Conservation (phyloP, 2,888 invertebrate species). For the Laspeyria flexula region DNA sequence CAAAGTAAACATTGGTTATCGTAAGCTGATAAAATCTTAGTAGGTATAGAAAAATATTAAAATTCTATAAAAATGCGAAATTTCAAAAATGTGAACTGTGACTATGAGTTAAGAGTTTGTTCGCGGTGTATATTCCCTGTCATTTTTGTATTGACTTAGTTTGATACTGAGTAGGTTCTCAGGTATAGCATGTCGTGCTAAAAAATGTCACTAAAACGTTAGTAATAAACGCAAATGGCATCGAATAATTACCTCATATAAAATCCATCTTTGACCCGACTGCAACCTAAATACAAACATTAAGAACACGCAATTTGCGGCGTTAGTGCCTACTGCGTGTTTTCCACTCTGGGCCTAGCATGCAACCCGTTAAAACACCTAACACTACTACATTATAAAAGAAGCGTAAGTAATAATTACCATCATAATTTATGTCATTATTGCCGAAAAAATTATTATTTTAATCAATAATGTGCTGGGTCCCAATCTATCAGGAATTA, state of each 20-base stretch:
- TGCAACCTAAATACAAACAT: conserved; percentile 78
- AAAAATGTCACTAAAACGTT: background rate
- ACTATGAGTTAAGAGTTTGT: no score
- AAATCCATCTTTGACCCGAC: conserved; percentile 80
- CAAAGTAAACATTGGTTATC: no score
- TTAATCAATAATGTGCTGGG: background rate
- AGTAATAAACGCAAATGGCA: conserved; percentile 26
- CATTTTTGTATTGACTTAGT: no score
- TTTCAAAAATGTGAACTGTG: no score
- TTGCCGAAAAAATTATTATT: background rate
- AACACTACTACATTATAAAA: conserved; percentile 30
- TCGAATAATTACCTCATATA: conserved; percentile 62
- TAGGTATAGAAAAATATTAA: no score
- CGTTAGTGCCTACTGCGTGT: conserved; percentile 60
- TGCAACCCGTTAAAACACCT: conserved; percentile 63
- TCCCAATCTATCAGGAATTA: no score
- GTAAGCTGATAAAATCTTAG: no score
- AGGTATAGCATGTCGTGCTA: no score
- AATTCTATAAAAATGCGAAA: no score
- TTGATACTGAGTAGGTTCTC: no score
- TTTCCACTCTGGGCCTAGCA: conserved; percentile 50
- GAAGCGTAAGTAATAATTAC: conserved; percentile 25
- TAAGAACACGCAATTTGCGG: conserved; percentile 71
- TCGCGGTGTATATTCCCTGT: no score
- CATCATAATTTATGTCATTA: conserved; percentile 1